A percentile compares a stretch with the other conserved stretches of the same genome.
phyloP scores from a whole-genome alignment of 2,113 vertebrate genomes.

The Peromyscus polionotus region DNA sequence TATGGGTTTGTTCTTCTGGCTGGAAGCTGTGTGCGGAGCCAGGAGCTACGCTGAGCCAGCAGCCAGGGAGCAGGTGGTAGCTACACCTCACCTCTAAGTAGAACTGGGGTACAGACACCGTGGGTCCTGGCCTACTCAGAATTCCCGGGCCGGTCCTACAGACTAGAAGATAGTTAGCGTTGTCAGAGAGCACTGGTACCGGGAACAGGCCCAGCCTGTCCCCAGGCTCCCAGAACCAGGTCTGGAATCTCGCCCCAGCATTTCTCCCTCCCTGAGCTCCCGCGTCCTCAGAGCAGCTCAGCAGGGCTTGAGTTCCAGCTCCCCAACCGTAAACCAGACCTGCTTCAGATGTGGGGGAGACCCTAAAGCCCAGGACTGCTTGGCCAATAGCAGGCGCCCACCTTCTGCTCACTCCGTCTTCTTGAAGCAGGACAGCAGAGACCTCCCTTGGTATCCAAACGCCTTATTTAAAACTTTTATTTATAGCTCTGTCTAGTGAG shows the following conservation, averaged over 20 bases:
- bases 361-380: not conserved
- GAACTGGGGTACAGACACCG: not conserved
- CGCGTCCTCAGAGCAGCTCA: not conserved
- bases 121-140: not conserved
- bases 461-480: slow-evolving; percentile 59
- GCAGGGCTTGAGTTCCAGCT: accelerated
- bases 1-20: not conserved
- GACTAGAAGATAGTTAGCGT: not conserved
- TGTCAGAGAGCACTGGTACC: not conserved
- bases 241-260: not conserved
- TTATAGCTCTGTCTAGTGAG: not conserved
- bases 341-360: accelerated
- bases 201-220: not conserved
- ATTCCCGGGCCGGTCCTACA: not conserved
- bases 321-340: not conserved
- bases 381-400: not conserved
- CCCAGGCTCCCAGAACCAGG: not conserved
- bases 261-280: not conserved
- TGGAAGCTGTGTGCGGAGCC: not conserved
- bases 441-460: accelerated
- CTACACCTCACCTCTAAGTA: not conserved
- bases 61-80: not conserved
- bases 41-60: not conserved
- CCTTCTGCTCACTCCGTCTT: not conserved
- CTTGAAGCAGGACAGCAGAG: not conserved